These are phyloP conservation scores for Oreochromis aureus DNA, from an alignment of 2,113 vertebrate species.

Conservation along the genomic window DNA sequence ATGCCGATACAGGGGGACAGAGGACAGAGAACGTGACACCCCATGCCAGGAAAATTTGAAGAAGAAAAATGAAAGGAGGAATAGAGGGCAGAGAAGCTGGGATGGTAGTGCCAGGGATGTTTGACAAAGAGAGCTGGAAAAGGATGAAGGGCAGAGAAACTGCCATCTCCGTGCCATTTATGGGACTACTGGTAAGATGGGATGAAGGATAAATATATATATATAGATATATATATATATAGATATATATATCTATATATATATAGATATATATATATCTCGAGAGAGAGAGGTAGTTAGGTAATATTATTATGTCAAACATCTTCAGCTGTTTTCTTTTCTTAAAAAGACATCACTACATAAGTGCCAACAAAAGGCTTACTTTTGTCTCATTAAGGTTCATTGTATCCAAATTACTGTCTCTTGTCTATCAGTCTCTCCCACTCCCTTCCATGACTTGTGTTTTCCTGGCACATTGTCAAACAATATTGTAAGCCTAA, in stretches of 20 bases:
- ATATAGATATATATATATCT: background rate
- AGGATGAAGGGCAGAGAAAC: background rate
- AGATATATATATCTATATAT: no score
- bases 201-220: background rate
- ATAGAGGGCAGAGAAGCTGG: background rate
- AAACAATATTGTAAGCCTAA: background rate
- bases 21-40: background rate
- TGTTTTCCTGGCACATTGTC: background rate
- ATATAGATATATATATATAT: background rate
- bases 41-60: background rate
- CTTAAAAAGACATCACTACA: background rate
- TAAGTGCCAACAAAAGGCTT: background rate
- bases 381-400: background rate
- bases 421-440: background rate
- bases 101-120: background rate
- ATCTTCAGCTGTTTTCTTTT: background rate
- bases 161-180: background rate
- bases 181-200: background rate
- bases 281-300: background rate
- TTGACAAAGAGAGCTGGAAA: background rate
- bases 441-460: background rate
- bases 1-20: background rate
- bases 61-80: background rate
- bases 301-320: background rate
- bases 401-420: background rate